phyloP scores from a whole-genome alignment of 2,797 vertebrate genomes.

The Pampus argenteus region DNA sequence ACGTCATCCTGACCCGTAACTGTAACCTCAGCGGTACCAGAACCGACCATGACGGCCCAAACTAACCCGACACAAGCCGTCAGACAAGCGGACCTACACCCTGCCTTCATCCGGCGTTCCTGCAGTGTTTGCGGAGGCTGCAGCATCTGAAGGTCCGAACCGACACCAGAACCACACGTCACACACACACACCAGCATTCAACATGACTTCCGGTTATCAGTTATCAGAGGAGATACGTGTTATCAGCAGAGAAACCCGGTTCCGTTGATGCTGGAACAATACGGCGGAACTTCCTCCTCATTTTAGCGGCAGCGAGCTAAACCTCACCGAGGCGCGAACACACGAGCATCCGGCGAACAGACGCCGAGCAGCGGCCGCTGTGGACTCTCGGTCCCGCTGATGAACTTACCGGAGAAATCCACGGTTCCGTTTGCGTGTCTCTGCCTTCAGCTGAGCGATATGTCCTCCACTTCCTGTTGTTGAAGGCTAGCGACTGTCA shows the following conservation, averaged over 20 bases:
- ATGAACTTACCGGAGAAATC: slow-evolving; percentile 23
- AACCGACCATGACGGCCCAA: too few species aligned
- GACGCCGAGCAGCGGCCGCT: not conserved
- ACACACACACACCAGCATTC: too few species aligned
- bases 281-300: not conserved
- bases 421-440: not conserved
- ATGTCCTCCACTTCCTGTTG: slow-evolving; percentile 57
- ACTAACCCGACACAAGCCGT: too few species aligned
- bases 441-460: not conserved
- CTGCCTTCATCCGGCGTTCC: not conserved
- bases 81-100: too few species aligned
- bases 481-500: slow-evolving; percentile 50
- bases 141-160: too few species aligned
- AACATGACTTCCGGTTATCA: too few species aligned
- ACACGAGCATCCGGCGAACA: not conserved
- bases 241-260: not conserved
- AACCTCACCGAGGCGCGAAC: not conserved
- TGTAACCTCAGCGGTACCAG: too few species aligned
- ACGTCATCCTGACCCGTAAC: too few species aligned
- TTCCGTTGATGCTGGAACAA: not conserved
- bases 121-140: slow-evolving; percentile 26
- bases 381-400: not conserved
- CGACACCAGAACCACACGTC: too few species aligned
- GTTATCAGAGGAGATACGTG: too few species aligned
- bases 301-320: slow-evolving; percentile 26